Percentiles rank a stretch among this genome's conserved stretches.
Conservation (phyloP, 2,797 vertebrate genomes). For the Sebastes elongatus region DNA sequence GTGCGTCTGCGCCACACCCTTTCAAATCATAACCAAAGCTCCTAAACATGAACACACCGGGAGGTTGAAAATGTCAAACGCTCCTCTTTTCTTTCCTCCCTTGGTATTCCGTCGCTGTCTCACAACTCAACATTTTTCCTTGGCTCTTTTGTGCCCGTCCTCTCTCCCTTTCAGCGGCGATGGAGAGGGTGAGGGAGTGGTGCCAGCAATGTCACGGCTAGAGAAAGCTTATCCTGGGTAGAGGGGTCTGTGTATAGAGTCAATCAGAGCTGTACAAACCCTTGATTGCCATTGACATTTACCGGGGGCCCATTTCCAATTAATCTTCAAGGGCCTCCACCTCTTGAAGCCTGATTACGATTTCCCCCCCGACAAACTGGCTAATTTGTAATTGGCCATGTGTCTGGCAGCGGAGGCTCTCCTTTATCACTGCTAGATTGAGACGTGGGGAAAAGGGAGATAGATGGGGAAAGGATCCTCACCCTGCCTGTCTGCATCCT, state of each 20-base stretch:
- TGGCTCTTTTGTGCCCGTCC: slow-evolving; percentile 61
- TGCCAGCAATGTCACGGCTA: slow-evolving; percentile 75
- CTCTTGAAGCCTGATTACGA: slow-evolving; percentile 86
- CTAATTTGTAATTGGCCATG: slow-evolving; percentile 86
- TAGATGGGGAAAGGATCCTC: slow-evolving; percentile 32
- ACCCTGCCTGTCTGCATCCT: slow-evolving; percentile 21
- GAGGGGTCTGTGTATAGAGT: slow-evolving; percentile 79
- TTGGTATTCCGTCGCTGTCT: slow-evolving; percentile 68
- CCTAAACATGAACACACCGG: slow-evolving; percentile 49
- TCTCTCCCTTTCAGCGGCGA: slow-evolving; percentile 50
- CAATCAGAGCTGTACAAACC: slow-evolving; percentile 81
- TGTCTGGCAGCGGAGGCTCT: slow-evolving; percentile 72
- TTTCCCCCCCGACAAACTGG: slow-evolving; percentile 79
- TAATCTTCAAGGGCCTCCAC: slow-evolving; percentile 87
- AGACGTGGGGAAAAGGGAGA: slow-evolving; percentile 53
- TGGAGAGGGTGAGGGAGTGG: slow-evolving; percentile 61
- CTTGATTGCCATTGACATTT: slow-evolving; percentile 87
- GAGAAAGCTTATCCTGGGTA: slow-evolving; percentile 76
- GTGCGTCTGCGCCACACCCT: slow-evolving; percentile 24
- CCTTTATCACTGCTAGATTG: slow-evolving; percentile 76
- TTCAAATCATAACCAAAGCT: slow-evolving; percentile 70
- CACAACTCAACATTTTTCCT: slow-evolving; percentile 55
- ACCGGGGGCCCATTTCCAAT: slow-evolving; percentile 85
- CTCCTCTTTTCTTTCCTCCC: slow-evolving; percentile 41
- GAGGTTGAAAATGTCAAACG: slow-evolving; percentile 63